Percentiles rank a stretch among this genome's conserved stretches.
phyloP scores from a whole-genome alignment of 2,888 invertebrate species.

The Mesorhabditis belari region DNA sequence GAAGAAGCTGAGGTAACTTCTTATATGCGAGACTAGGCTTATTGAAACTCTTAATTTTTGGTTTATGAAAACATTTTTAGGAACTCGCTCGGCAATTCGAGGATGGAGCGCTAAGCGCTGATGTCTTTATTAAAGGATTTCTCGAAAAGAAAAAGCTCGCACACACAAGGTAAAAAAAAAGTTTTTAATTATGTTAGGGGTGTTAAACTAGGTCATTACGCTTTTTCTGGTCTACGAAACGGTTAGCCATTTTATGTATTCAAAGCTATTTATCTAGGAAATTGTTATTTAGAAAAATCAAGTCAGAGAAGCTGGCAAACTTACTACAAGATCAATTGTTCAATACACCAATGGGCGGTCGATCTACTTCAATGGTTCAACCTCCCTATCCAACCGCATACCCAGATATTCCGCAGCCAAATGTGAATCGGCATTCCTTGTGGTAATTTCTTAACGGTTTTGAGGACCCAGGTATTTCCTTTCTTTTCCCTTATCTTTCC shows the following conservation, averaged over 20 bases:
- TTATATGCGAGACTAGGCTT: conserved; percentile 9
- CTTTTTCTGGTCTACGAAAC: neutral
- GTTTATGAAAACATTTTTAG: conserved; percentile 12
- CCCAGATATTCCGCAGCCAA: neutral
- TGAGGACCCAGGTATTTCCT: neutral
- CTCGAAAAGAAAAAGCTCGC: conserved; percentile 69
- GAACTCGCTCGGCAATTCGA: conserved; percentile 70
- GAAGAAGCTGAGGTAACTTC: conserved; percentile 75
- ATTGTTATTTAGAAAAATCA: conserved; percentile 66
- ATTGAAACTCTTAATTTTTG: neutral
- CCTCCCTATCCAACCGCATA: neutral
- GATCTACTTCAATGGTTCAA: neutral
- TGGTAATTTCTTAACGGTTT: neutral
- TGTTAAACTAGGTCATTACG: neutral
- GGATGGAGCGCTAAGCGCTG: conserved; percentile 66
- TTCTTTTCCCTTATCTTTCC: neutral
- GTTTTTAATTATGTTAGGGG: neutral
- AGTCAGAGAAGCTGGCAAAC: conserved; percentile 81
- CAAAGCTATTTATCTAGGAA: neutral
- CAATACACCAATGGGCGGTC: conserved; percentile 5
- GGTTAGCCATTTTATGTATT: neutral
- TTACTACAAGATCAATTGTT: conserved; percentile 52
- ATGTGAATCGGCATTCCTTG: neutral
- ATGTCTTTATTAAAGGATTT: conserved; percentile 79
- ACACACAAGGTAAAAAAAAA: conserved; percentile 60